These are phyloP conservation scores for Gulo gulo DNA, from an alignment of 2,113 vertebrate species.

Conservation along the genomic window DNA sequence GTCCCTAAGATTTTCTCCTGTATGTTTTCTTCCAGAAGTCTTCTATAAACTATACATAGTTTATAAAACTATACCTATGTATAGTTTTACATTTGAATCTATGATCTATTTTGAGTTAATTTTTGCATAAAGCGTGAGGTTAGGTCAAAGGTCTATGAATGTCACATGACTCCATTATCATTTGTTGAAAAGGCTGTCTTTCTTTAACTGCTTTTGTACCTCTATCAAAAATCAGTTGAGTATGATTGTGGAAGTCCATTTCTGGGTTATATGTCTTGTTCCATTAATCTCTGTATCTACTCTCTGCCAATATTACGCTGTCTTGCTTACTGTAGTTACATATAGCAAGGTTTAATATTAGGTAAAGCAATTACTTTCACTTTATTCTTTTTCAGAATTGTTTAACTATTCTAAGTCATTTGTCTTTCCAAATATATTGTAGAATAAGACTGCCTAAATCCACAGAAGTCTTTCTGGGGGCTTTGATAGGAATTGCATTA, in stretches of 20 bases:
- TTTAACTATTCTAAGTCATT: background rate
- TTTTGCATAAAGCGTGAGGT: background rate
- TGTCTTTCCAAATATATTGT: background rate
- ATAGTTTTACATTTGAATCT: background rate
- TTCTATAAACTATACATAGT: background rate
- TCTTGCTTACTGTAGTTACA: background rate
- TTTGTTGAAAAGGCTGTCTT: background rate
- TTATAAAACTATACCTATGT: background rate
- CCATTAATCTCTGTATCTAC: background rate
- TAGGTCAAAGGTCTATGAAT: background rate
- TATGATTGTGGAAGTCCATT: background rate
- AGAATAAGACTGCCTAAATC: background rate
- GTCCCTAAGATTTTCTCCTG: background rate
- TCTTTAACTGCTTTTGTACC: background rate
- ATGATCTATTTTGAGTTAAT: background rate
- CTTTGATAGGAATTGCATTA: background rate
- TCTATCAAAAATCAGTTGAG: slow-evolving; percentile 1
- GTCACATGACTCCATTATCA: background rate
- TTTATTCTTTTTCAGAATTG: slow-evolving; percentile 31
- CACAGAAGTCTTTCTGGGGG: background rate
- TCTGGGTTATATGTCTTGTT: background rate
- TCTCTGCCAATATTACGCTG: background rate
- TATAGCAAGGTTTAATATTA: background rate
- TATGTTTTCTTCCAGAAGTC: background rate
- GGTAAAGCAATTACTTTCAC: background rate